Evolutionary conservation across 2,797 vertebrate species (phyloP), one percentile per base, ranked within the genome.

Genomic region (Staurois parvus): DNA sequence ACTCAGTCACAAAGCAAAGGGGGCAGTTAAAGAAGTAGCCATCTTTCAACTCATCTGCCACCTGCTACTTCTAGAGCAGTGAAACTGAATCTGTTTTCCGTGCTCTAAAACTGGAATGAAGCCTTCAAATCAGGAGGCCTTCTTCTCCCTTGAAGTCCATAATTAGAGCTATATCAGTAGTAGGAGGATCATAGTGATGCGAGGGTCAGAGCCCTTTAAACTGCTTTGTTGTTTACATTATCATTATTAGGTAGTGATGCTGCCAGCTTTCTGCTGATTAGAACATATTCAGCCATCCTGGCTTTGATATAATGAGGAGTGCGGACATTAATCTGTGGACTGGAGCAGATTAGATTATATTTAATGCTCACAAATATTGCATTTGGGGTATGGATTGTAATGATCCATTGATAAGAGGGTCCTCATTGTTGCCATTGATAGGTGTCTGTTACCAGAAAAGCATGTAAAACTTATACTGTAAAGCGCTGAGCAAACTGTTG

Each of bases 221-320:
- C 21, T n/a, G 52, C 52, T 59, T 59, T 59, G 32, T 34, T 40
- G 24, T 28, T 66, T 29, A n/a, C 59, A 67, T 29, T 48, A 30
- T 68, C 64, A 68, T 79, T 68, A 79, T 68, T 26, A 66, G 64
- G 64, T 66, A 52, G 67, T 24, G 5, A 73, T 62, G 69, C 67
- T 40, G 34, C 79, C 79, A 81, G 72, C 72, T 56, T 42, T 83
- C 34, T 67, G 56, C 28, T 83, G 56, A 83, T 67, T 70, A 74
- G 81, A 37, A 75, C 30, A 67, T 56, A 73, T 45, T 82, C 32
- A 66, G 32, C 64, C 73, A 81, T 62, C 45, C 34, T 4, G 21
- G 64, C 64, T 66, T 26, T 26, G 64, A 66, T 66, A 26, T 66
- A 66, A 66, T 66, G 64, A 66, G 64, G 10, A 66, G 28, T 3